These are phyloP conservation scores for Volucella zonaria DNA, from an alignment of 2,888 invertebrate genomes.

Conservation along the genomic window DNA sequence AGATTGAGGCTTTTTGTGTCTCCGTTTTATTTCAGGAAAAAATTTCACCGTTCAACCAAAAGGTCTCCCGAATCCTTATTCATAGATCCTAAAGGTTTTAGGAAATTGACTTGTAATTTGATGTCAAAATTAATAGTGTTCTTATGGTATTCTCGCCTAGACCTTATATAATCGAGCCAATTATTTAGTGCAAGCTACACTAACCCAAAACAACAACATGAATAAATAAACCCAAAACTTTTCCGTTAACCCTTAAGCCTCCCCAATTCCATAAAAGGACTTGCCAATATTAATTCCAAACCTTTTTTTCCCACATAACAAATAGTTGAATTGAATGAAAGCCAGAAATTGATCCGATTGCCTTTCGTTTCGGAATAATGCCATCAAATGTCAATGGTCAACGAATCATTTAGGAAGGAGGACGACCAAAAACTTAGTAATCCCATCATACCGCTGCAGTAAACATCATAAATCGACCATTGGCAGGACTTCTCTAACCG, in stretches of 20 bases:
- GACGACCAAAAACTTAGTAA: constrained; percentile 44
- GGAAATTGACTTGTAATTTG: not conserved
- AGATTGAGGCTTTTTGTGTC: too few relatives aligned
- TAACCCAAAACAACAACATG: not conserved
- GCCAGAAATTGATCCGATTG: constrained; percentile 39
- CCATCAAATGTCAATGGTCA: constrained; percentile 54
- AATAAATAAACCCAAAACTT: not conserved
- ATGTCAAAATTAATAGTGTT: not conserved
- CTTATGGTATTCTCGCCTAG: too few relatives aligned
- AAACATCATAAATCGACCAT: constrained; percentile 41
- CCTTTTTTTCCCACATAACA: constrained; percentile 17
- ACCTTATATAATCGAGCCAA: too few relatives aligned
- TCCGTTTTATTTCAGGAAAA: too few relatives aligned
- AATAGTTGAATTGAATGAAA: constrained; percentile 21
- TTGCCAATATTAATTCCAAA: not conserved
- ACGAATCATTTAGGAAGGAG: constrained; percentile 35
- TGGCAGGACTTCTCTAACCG: constrained; percentile 25
- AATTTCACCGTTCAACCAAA: too few relatives aligned
- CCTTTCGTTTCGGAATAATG: constrained; percentile 37
- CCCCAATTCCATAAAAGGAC: not conserved
- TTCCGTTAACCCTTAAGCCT: constrained; percentile 2
- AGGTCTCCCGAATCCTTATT: too few relatives aligned
- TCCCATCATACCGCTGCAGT: constrained; percentile 37
- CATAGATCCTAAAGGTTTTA: not conserved
- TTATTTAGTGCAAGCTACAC: too few relatives aligned